phyloP scores from a whole-genome alignment of 64 coral and sea anemone species.

The Astreopora myriophthalma region DNA sequence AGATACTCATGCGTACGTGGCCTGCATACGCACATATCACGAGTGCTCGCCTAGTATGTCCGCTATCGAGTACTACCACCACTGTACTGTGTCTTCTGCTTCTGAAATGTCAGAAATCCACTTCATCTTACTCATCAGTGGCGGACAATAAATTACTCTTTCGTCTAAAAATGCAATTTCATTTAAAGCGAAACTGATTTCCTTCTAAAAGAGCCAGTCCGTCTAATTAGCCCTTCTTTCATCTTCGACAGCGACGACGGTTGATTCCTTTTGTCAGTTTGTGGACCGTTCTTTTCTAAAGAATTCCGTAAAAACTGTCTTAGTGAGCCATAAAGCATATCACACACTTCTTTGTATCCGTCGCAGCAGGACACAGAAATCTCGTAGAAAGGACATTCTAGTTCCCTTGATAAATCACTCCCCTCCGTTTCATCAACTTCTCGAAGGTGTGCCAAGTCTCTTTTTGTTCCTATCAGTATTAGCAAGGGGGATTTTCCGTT shows the following conservation, averaged over 20 bases:
- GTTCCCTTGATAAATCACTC: constrained; percentile 74
- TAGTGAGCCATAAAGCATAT: constrained; percentile 68
- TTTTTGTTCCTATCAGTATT: constrained; percentile 82
- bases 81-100: too few relatives aligned
- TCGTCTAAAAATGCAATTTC: neutral
- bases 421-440: constrained; percentile 88
- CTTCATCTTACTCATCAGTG: too few relatives aligned
- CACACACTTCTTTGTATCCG: constrained; percentile 83
- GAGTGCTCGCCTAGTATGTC: too few relatives aligned
- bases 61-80: too few relatives aligned
- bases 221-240: constrained; percentile 85
- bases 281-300: constrained; percentile 58
- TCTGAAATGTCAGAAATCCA: too few relatives aligned
- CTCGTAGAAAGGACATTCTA: constrained; percentile 90
- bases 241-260: constrained; percentile 79
- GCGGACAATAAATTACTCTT: too few relatives aligned
- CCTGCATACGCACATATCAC: too few relatives aligned
- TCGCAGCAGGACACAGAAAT: constrained; percentile 77
- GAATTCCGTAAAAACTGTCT: constrained; percentile 64
- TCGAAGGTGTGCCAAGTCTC: constrained; percentile 80
- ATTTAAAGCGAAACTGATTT: constrained; percentile 75
- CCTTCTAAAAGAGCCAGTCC: constrained; percentile 74
- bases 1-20: too few relatives aligned
- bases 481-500: constrained; percentile 49
- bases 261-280: constrained; percentile 22